Conservation (phyloP, 2,797 vertebrate genomes). For the Myotis vivesi region DNA sequence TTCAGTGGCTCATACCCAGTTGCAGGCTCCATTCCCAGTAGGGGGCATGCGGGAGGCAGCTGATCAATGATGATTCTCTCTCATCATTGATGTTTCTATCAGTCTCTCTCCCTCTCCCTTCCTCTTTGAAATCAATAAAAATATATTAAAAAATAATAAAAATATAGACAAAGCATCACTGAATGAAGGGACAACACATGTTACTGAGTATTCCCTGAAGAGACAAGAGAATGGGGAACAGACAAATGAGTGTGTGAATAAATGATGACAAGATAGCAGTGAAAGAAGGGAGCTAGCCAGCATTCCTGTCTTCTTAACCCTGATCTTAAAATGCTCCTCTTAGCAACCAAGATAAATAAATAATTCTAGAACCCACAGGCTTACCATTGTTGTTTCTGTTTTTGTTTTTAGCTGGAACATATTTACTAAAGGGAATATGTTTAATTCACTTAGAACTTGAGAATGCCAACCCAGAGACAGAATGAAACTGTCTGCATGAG, state of each 20-base stretch:
- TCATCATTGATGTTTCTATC: too few species aligned
- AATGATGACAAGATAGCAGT: neutral
- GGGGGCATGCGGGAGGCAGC: too few species aligned
- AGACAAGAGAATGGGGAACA: neutral
- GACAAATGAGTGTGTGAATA: neutral
- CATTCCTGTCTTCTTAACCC: neutral
- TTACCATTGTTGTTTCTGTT: neutral
- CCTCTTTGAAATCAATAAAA: too few species aligned
- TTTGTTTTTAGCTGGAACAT: neutral
- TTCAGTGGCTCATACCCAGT: neutral
- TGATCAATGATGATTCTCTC: too few species aligned
- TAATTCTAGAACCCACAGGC: neutral
- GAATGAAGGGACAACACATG: neutral
- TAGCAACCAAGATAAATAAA: neutral
- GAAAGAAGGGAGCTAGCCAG: neutral
- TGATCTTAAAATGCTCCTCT: neutral
- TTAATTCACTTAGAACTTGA: neutral
- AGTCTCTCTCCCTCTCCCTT: too few species aligned
- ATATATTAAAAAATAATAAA: neutral
- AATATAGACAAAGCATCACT: neutral
- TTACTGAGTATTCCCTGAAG: neutral
- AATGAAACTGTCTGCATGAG: neutral
- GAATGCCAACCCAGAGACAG: neutral
- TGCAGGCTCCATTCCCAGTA: neutral
- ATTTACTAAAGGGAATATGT: neutral